These are phyloP conservation scores for Xyliphius kryptos DNA, from an alignment of 2,113 vertebrate genomes.

Conservation along the genomic window DNA sequence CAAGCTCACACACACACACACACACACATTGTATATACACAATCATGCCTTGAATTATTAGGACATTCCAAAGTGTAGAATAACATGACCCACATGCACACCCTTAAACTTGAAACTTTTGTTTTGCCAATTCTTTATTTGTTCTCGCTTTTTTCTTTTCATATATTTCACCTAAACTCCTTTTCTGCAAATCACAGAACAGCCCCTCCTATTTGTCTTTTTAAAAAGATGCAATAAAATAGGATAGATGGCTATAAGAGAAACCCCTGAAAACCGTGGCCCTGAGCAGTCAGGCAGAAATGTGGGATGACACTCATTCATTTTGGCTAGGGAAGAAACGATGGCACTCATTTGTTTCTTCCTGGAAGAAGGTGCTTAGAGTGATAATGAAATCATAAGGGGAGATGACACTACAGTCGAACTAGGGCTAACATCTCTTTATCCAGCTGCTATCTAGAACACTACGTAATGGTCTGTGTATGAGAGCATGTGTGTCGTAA, in stretches of 20 bases:
- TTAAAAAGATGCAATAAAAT: slow-evolving; percentile 28
- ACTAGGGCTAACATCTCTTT: slow-evolving; percentile 13
- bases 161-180: no score
- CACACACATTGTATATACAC: neutral
- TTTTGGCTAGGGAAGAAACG: slow-evolving; percentile 32
- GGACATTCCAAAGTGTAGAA: slow-evolving; percentile 29
- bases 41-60: slow-evolving; percentile 16
- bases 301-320: slow-evolving; percentile 36
- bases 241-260: slow-evolving; percentile 25
- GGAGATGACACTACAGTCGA: slow-evolving; percentile 43
- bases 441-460: slow-evolving; percentile 1
- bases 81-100: slow-evolving; percentile 1
- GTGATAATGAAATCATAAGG: slow-evolving; percentile 50
- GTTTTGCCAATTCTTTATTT: neutral
- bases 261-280: slow-evolving; percentile 22
- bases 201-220: no score
- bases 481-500: no score
- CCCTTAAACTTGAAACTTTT: no score
- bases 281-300: slow-evolving; percentile 39
- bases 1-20: slow-evolving; percentile 2
- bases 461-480: slow-evolving; percentile 9
- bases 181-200: no score
- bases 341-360: slow-evolving; percentile 34
- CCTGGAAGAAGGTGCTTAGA: slow-evolving; percentile 26
- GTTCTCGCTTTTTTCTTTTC: neutral